phyloP scores from a whole-genome alignment of 1,140 invertebrate genomes.

The Berghia stephanieae region DNA sequence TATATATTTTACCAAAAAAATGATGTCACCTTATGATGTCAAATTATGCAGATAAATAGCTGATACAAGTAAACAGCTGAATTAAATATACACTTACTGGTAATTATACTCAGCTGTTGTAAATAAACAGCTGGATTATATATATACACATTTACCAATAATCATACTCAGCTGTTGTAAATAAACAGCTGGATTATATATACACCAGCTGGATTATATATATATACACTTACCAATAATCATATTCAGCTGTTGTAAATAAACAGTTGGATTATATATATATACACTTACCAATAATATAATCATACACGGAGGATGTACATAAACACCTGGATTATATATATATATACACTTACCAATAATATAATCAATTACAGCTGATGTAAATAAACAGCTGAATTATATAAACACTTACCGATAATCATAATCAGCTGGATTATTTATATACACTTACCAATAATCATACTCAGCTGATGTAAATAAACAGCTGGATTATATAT shows the following conservation, averaged over 20 bases:
- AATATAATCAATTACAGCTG: slow-evolving; percentile 20
- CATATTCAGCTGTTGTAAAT: slow-evolving; percentile 20
- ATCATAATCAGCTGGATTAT: too few species aligned
- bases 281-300: slow-evolving; percentile 33
- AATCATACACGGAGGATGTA: slow-evolving; percentile 26
- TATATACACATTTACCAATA: not conserved
- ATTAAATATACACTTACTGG: too few species aligned
- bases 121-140: not conserved
- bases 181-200: not conserved
- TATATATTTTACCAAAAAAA: too few species aligned
- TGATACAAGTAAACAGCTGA: too few species aligned
- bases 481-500: not conserved
- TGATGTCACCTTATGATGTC: too few species aligned
- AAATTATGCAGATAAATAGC: too few species aligned
- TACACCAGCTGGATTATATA: too few species aligned
- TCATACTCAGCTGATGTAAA: not conserved
- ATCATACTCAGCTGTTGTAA: not conserved
- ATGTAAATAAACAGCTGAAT: too few species aligned
- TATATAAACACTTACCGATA: not conserved
- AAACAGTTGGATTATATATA: too few species aligned
- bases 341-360: slow-evolving; percentile 28
- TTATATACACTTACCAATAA: too few species aligned
- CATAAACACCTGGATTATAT: not conserved
- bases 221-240: slow-evolving; percentile 28
- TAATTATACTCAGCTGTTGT: not conserved